Conservation (phyloP, 1,140 invertebrate genomes). For the Whitmania pigra region DNA sequence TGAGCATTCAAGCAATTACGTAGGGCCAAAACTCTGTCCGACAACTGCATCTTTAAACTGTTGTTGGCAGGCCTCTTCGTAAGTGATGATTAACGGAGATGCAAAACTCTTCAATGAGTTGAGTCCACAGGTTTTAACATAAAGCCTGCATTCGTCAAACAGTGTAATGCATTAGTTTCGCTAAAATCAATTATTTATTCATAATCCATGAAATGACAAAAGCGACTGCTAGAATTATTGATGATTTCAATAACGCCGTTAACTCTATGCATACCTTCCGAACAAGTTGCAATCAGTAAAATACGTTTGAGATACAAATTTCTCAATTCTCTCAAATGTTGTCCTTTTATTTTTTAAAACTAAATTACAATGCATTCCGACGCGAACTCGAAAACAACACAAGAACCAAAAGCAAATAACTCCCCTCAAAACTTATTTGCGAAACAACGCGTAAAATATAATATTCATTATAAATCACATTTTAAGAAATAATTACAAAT, state of each 20-base stretch:
- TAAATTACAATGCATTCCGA: slow-evolving; percentile 10
- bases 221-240: slow-evolving; percentile 10
- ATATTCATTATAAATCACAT: not conserved
- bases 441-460: not conserved
- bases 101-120: not conserved
- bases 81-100: not conserved
- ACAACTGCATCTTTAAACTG: not conserved
- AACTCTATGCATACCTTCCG: slow-evolving; percentile 31
- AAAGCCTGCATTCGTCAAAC: slow-evolving; percentile 12
- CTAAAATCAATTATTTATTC: not conserved
- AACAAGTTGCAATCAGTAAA: slow-evolving; percentile 44
- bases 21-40: not conserved
- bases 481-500: too few species aligned
- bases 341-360: slow-evolving; percentile 44
- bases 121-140: not conserved
- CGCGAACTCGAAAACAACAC: not conserved
- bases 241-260: not conserved
- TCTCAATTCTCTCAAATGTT: slow-evolving; percentile 45
- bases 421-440: not conserved
- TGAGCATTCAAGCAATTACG: too few species aligned
- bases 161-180: slow-evolving; percentile 4
- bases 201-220: not conserved
- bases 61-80: slow-evolving; percentile 5
- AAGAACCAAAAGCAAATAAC: not conserved
- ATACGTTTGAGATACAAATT: slow-evolving; percentile 44